phyloP scores from a whole-genome alignment of 1,140 invertebrate genomes.

The Heliconius melpomene region DNA sequence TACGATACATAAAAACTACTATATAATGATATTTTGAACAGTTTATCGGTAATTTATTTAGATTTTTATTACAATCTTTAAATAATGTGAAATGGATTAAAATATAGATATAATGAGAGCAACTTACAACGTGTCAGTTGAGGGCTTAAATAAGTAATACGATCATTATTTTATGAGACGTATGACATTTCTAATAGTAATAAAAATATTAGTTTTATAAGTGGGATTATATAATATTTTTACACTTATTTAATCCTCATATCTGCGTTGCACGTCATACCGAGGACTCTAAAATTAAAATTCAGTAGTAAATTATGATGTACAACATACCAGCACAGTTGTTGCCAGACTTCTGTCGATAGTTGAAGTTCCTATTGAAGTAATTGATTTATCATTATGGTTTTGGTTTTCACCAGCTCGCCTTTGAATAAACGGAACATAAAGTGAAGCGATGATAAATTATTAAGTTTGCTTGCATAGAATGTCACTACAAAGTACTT shows the following conservation, averaged over 20 bases:
- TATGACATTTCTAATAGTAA: neutral
- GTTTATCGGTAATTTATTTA: neutral
- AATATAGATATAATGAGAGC: neutral
- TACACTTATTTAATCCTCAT: neutral
- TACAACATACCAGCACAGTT: neutral
- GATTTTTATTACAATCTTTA: neutral
- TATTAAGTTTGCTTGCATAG: too few species aligned
- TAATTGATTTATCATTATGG: too few species aligned
- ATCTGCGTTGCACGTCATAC: neutral
- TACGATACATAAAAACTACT: conserved; percentile 4
- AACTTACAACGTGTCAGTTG: neutral
- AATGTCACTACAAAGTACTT: too few species aligned
- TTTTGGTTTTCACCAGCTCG: too few species aligned
- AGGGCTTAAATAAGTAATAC: neutral
- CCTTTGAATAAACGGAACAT: too few species aligned
- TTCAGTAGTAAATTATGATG: neutral
- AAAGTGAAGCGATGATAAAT: too few species aligned
- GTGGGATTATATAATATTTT: neutral
- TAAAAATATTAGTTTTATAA: conserved; percentile 4
- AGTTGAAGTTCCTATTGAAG: neutral
- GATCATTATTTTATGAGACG: neutral
- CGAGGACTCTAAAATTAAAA: neutral
- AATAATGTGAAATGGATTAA: neutral
- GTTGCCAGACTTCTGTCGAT: neutral
- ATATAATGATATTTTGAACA: neutral